Base-by-base conservation (phyloP, 2,797 vertebrate genomes). In the Smutsia temminckii region DNA sequence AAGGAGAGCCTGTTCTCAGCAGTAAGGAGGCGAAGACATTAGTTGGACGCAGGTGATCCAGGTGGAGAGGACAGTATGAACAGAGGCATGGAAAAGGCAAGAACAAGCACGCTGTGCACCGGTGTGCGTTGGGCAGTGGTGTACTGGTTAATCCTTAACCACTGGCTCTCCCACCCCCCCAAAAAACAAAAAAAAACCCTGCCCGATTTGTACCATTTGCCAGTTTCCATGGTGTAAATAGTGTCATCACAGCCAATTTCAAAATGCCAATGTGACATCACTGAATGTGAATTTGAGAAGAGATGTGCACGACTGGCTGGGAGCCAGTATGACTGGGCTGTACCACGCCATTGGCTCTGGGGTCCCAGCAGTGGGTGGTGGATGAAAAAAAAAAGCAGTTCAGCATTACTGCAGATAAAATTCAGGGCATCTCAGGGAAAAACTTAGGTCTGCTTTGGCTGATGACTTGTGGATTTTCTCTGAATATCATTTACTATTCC, bases 251-350 rank as follows among this genome's bases (percentile, higher is more conserved):
- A 20, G 42, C 25, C 85, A 46, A 2, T 61, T 53, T 80, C 49
- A 42, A 66, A 66, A 61, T 72, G 34, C 14, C 5, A 10, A 3
- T 0, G 40, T 4, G 21, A 81, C 0, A 1, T 21, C 42, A 25
- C 34, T 27, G 32, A 71, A 0, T 3, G 46, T 75, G 49, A 68
- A 5, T 71, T 91, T 64, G 61, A 68, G 53, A 27, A 18, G 49
- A 55, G 42, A 21, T 40, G 46, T 10, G 2, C 21, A 25, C 11
- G 3, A 0, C 1, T 18, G 34, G 14, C n/a, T 53, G 72, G 37
- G 71, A 53, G n/a, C 59, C 46, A 18, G 42, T 17, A 2, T 46
- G 10, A 57, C 46, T 37, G 32, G 57, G 14, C n/a, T 16, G 18
- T 2, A 27, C 32, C 0, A 29, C 4, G 11, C 8, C 5, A 2